A percentile compares a stretch with the other conserved stretches of the same genome.
phyloP scores from a whole-genome alignment of 2,113 vertebrate species.

The Phrynosoma blainvillii region DNA sequence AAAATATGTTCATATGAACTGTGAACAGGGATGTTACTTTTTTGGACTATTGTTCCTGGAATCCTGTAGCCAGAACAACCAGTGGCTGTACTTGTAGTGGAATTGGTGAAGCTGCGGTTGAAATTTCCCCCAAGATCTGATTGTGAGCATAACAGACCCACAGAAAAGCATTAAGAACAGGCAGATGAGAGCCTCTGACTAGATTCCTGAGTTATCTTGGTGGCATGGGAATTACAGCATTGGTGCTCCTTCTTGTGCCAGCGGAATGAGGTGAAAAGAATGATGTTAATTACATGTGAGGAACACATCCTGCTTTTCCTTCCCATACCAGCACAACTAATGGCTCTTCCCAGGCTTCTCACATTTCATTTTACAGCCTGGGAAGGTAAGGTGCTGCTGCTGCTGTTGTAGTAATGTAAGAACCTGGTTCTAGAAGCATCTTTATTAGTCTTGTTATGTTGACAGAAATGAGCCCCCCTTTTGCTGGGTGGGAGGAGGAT shows the following conservation, averaged over 20 bases:
- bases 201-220: neutral
- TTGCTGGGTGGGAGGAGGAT: neutral
- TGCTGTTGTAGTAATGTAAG: neutral
- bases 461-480: slow-evolving; percentile 3
- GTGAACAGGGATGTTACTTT: no score
- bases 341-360: neutral
- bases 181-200: neutral
- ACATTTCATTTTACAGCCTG: neutral
- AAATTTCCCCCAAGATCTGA: no score
- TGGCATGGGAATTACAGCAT: neutral
- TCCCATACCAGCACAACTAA: neutral
- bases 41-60: no score
- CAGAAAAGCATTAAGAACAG: neutral
- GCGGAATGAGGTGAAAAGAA: neutral
- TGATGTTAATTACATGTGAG: neutral
- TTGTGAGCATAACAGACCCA: neutral
- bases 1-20: no score
- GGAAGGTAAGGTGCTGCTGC: neutral
- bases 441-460: slow-evolving; percentile 22
- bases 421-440: neutral
- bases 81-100: no score
- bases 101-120: no score
- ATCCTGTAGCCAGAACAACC: no score
- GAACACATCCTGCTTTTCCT: neutral
- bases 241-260: neutral